Percentiles rank a stretch among this genome's conserved stretches.
These are phyloP conservation scores for Sarcophaga variegata DNA, from an alignment of 2,888 invertebrate genomes.

Conservation along the genomic window DNA sequence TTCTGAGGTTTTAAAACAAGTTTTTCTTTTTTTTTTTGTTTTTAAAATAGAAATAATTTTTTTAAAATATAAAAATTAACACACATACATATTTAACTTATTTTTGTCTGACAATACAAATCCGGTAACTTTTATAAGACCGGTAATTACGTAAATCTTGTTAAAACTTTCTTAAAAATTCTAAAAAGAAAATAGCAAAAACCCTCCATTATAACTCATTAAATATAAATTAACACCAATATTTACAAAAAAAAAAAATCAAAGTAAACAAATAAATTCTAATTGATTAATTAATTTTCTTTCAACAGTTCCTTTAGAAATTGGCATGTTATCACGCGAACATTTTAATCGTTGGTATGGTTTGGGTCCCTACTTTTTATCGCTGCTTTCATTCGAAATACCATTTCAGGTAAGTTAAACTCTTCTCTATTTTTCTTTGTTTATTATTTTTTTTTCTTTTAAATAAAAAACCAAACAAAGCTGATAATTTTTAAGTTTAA, in stretches of 20 bases:
- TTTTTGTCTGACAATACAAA: too few species aligned
- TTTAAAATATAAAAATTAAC: too few species aligned
- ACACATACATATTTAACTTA: too few species aligned
- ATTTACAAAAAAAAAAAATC: neutral
- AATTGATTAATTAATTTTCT: slow-evolving; percentile 73
- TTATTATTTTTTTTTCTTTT: neutral
- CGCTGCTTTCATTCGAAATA: slow-evolving; percentile 93
- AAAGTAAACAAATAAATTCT: neutral
- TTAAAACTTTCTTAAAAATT: too few species aligned
- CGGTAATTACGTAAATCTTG: too few species aligned
- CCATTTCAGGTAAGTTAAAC: slow-evolving; percentile 88
- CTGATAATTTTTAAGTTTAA: neutral
- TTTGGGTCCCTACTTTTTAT: slow-evolving; percentile 92
- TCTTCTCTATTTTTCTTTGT: too few species aligned
- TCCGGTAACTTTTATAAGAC: too few species aligned
- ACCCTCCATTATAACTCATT: too few species aligned
- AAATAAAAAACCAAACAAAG: neutral
- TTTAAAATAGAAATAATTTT: too few species aligned
- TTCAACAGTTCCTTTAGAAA: slow-evolving; percentile 92
- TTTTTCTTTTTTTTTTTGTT: too few species aligned
- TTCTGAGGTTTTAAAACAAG: too few species aligned
- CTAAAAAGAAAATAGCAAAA: too few species aligned
- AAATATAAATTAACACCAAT: neutral
- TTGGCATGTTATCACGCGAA: slow-evolving; percentile 92
- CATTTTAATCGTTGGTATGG: slow-evolving; percentile 97